Percentiles rank a stretch among this genome's conserved stretches.
These are phyloP conservation scores for Microdon myrmicae DNA, from an alignment of 2,888 invertebrate species.

Conservation along the genomic window DNA sequence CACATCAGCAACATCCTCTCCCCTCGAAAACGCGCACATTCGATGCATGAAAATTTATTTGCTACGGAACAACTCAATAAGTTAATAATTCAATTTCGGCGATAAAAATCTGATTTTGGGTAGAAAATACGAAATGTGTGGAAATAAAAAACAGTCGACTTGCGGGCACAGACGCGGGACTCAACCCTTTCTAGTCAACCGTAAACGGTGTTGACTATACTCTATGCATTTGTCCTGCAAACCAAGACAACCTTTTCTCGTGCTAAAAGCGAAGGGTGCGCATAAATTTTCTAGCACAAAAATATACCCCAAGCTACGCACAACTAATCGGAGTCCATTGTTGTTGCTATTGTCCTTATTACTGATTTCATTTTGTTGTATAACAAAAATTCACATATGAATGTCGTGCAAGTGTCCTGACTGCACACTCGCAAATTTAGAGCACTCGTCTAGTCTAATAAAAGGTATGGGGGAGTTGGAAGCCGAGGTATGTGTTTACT, in stretches of 20 bases:
- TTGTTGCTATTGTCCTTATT: neutral
- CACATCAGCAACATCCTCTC: slow-evolving; percentile 7
- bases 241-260: slow-evolving; percentile 23
- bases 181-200: slow-evolving; percentile 51
- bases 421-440: slow-evolving; percentile 50
- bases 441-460: slow-evolving; percentile 36
- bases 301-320: slow-evolving; percentile 16
- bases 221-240: neutral
- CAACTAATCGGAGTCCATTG: slow-evolving; percentile 24
- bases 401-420: slow-evolving; percentile 29
- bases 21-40: slow-evolving; percentile 49
- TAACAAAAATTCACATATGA: slow-evolving; percentile 42
- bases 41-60: slow-evolving; percentile 57
- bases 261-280: slow-evolving; percentile 43
- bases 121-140: slow-evolving; percentile 26
- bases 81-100: slow-evolving; percentile 56
- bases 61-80: slow-evolving; percentile 56
- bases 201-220: slow-evolving; percentile 24
- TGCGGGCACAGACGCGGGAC: slow-evolving; percentile 9
- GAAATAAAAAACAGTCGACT: too few species aligned
- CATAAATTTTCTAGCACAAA: slow-evolving; percentile 32
- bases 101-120: slow-evolving; percentile 52
- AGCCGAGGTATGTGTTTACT: slow-evolving; percentile 23
- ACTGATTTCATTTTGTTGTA: too few species aligned
- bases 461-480: slow-evolving; percentile 18